phyloP scores from a whole-genome alignment of 2,888 invertebrate species.

The Meiosimyza platycephala region DNA sequence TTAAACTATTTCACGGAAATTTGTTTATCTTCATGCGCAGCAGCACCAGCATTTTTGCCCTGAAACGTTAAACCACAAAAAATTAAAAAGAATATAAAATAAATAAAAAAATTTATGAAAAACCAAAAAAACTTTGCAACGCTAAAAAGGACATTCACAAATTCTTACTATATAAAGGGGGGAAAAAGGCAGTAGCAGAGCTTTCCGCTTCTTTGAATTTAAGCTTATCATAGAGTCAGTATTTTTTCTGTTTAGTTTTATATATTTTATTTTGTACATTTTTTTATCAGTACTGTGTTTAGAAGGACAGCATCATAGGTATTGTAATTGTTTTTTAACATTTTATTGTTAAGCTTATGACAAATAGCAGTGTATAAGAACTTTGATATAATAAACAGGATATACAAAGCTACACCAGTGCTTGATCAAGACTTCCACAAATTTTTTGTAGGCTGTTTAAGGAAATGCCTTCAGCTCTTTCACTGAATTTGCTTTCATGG shows the following conservation, averaged over 20 bases:
- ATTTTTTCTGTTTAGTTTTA: not conserved
- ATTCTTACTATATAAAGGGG: not conserved
- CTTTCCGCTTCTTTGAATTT: constrained; percentile 13
- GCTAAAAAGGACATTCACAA: constrained; percentile 1
- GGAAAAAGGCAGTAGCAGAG: not conserved
- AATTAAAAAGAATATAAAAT: not conserved
- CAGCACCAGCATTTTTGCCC: not conserved
- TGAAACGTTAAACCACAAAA: not conserved
- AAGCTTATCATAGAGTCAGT: constrained; percentile 7
- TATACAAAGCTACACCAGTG: too few relatives aligned
- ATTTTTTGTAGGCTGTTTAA: too few relatives aligned
- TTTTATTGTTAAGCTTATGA: not conserved
- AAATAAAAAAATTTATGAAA: not conserved
- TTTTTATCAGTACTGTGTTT: not conserved
- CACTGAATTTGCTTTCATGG: too few relatives aligned
- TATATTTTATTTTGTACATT: not conserved
- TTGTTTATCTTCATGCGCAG: constrained; percentile 11
- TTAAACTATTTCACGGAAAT: constrained; percentile 6
- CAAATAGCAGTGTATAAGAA: too few relatives aligned
- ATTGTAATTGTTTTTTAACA: not conserved
- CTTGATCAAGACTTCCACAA: too few relatives aligned
- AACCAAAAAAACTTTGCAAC: not conserved
- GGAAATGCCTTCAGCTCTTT: too few relatives aligned
- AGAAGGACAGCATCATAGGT: not conserved
- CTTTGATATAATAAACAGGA: too few relatives aligned